Evolutionary conservation across 1,140 invertebrate genomes (phyloP), one percentile per base, ranked within the genome.

Genomic region (Brachionus sp.): DNA sequence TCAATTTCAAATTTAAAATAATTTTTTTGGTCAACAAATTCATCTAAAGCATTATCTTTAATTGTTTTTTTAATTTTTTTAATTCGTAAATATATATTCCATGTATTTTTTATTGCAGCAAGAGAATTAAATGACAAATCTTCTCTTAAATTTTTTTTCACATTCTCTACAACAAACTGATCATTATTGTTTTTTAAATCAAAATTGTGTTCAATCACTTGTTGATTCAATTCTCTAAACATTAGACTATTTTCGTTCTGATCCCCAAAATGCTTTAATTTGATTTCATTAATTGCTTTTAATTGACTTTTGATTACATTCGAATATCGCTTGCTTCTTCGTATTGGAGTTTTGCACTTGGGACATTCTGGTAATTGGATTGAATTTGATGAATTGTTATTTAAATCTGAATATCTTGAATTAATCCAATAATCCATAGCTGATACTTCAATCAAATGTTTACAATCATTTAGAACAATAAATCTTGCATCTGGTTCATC

Each of bases 291-390:
- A 19, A 64, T 84, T 57, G 66, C 33, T 53, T 83, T 73, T 19
- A 73, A 39, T 39, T 73, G 37, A 6, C 33, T n/a, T 57, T 83
- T 46, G 16, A 83, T 62, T 3, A 83, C 19, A 50, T 37, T 62
- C 13, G 29, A 33, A 73, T 73, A 75, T 53, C 68, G 87, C 9
- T 89, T 85, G 84, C 91, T 92, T 84, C 90, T 90, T 29, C 90
- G 88, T n/a, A 93, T 92, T 0, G 90, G 87, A 13, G 90, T 91
- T 82, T 91, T 91, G 85, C 93, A 93, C 84, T 86, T 87, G 5
- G 92, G 92, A 87, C 93, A 93, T 1, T 85, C 77, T 84, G 91
- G 92, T 80, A 92, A 87, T n/a, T 88, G 84, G 64, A 93, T 90
- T n/a, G 64, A 66, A 85, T 25, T 75, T 80, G 0, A n/a, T 29